Evolutionary conservation across 2,888 invertebrate genomes (phyloP).

Genomic region (Eupeodes latifasciatus): DNA sequence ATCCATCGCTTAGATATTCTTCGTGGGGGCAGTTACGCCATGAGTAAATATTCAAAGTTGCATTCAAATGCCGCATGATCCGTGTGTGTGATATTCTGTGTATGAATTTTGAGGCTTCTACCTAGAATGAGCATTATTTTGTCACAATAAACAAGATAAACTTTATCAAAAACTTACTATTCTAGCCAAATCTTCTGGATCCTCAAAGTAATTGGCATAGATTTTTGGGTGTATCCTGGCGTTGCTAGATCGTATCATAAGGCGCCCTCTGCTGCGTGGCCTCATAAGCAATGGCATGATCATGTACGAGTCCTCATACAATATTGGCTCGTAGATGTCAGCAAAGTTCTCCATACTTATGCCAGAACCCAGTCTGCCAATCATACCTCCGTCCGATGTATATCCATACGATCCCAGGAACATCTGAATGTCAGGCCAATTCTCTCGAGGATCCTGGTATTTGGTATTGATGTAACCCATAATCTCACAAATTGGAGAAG

Average conservation of each 20-base stretch:
- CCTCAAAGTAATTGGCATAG: conserved; percentile 93
- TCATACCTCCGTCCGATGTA: conserved; percentile 91
- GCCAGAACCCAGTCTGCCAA: conserved; percentile 89
- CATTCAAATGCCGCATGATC: conserved; percentile 87
- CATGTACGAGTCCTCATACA: conserved; percentile 89
- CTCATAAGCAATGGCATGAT: conserved; percentile 89
- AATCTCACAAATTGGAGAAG: conserved; percentile 91
- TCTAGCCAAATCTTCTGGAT: conserved; percentile 89
- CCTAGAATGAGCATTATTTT: conserved; percentile 82
- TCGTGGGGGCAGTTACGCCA: conserved; percentile 88
- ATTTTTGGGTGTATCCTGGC: conserved; percentile 92
- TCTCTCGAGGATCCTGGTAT: conserved; percentile 87
- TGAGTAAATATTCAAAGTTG: conserved; percentile 87
- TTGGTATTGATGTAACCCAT: conserved; percentile 92
- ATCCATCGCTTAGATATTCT: conserved; percentile 89
- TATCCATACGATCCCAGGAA: conserved; percentile 91
- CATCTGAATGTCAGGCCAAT: conserved; percentile 92
- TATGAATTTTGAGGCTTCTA: conserved; percentile 90
- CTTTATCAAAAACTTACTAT: conserved; percentile 85
- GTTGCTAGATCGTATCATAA: conserved; percentile 88
- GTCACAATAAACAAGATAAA: no score
- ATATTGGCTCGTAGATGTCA: conserved; percentile 88
- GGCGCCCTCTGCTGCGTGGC: conserved; percentile 89
- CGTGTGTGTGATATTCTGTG: conserved; percentile 87
- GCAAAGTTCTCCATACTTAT: conserved; percentile 88